These are phyloP conservation scores for Echeneis naucrates DNA, from an alignment of 2,797 vertebrate genomes.

Conservation along the genomic window DNA sequence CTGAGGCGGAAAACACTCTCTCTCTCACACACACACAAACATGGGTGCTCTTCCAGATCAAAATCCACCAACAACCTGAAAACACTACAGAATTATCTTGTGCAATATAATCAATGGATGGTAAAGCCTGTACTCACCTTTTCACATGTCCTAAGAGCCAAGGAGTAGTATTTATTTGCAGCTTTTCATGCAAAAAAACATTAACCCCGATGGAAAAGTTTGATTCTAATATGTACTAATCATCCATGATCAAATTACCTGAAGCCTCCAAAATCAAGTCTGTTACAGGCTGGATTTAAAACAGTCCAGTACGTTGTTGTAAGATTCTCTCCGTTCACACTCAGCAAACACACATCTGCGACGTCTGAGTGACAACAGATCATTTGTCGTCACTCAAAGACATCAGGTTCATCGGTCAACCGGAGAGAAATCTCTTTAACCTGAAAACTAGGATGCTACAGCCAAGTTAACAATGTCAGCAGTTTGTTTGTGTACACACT, in stretches of 20 bases:
- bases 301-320: no score
- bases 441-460: neutral
- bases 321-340: neutral
- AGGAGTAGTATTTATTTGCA: constrained; percentile 52
- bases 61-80: constrained; percentile 36
- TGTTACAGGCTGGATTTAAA: no score
- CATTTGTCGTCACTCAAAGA: no score
- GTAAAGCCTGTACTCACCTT: constrained; percentile 30
- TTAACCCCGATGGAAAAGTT: neutral
- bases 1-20: neutral
- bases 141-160: constrained; percentile 11
- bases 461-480: constrained; percentile 6
- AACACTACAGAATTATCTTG: constrained; percentile 74
- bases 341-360: neutral
- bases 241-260: neutral
- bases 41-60: constrained; percentile 55
- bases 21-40: neutral
- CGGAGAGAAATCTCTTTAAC: neutral
- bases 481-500: constrained; percentile 3
- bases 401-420: no score
- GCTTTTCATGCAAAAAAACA: constrained; percentile 5
- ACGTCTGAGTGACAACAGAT: neutral
- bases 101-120: constrained; percentile 81
- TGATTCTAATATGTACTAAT: neutral
- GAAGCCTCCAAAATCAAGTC: neutral